phyloP scores from a whole-genome alignment of 2,113 vertebrate genomes.

The Cyprinus carpio region DNA sequence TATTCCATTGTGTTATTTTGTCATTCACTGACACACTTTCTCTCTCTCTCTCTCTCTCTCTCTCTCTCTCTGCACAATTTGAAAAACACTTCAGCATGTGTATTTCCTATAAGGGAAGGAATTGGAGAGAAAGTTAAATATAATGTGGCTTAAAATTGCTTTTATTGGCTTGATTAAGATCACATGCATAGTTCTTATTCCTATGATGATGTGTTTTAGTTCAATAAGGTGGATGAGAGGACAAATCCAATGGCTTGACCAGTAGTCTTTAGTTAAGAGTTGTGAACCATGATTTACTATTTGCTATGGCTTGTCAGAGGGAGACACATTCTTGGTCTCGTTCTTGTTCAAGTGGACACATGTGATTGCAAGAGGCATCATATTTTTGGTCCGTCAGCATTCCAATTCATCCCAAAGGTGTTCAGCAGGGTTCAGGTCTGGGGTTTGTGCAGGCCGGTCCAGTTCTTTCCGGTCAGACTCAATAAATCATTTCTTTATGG shows the following conservation, averaged over 20 bases:
- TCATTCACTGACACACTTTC: too few relatives aligned
- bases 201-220: neutral
- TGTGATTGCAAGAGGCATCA: neutral
- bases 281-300: neutral
- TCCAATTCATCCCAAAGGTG: neutral
- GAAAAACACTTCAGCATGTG: neutral
- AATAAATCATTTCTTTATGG: neutral
- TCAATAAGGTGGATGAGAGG: neutral
- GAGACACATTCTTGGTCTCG: neutral
- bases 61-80: neutral
- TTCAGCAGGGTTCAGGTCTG: neutral
- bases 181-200: neutral
- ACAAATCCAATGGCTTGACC: neutral
- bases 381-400: neutral
- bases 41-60: neutral
- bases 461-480: neutral
- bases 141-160: neutral
- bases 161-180: neutral
- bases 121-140: too few relatives aligned
- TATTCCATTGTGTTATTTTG: neutral
- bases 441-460: neutral
- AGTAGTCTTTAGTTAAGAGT: neutral
- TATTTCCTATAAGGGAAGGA: neutral
- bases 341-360: neutral
- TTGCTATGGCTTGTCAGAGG: neutral